These are phyloP conservation scores for Plutella xylostella DNA, from an alignment of 2,888 invertebrate genomes.

Conservation along the genomic window DNA sequence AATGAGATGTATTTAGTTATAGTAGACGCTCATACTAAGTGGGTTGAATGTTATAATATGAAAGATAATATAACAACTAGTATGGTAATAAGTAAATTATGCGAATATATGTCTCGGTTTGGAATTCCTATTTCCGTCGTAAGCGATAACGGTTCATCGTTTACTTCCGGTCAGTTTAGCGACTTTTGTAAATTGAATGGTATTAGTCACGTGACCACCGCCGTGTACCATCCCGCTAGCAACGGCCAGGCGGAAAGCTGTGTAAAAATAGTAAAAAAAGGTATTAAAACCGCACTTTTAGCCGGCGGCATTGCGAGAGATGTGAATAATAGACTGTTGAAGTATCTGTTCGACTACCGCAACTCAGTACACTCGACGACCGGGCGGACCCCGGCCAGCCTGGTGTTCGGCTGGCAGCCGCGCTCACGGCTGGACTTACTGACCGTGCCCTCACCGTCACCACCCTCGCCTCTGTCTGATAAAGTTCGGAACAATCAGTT, in stretches of 20 bases:
- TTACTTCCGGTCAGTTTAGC: neutral
- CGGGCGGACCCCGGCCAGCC: neutral
- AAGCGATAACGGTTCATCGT: neutral
- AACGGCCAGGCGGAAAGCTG: constrained; percentile 1
- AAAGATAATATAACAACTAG: neutral
- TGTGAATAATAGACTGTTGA: neutral
- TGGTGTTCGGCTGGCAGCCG: neutral
- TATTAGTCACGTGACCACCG: neutral
- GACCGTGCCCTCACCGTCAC: neutral
- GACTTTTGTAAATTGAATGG: constrained; percentile 7
- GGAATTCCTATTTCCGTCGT: neutral
- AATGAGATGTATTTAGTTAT: neutral
- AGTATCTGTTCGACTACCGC: neutral
- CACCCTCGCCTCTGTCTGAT: neutral
- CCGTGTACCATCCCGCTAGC: no score
- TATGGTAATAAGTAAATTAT: neutral
- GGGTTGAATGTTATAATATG: neutral
- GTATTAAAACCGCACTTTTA: constrained; percentile 1
- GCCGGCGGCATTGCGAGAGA: neutral
- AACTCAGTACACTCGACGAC: neutral
- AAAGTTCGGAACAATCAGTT: neutral
- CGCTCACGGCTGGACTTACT: neutral
- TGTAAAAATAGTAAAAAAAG: constrained; percentile 1
- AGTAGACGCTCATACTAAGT: neutral
- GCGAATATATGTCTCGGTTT: neutral